These are phyloP conservation scores for Morinoia aosen DNA, from an alignment of 2,888 invertebrate genomes.

Conservation along the genomic window DNA sequence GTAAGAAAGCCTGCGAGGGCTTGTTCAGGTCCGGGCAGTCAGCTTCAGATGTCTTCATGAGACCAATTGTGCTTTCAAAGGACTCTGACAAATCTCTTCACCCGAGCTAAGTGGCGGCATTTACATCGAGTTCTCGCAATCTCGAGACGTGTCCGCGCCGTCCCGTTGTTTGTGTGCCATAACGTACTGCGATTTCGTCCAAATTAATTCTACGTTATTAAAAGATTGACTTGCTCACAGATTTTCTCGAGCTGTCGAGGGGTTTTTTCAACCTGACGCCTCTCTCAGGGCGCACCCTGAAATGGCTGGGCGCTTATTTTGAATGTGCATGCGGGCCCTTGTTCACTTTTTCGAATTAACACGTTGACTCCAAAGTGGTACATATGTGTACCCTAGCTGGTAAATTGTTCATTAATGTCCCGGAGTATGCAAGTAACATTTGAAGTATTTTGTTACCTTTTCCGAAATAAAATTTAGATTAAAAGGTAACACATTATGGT, in stretches of 20 bases:
- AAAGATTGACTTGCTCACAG: neutral
- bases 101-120: neutral
- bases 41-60: neutral
- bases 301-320: too few relatives aligned
- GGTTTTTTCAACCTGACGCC: neutral
- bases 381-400: too few relatives aligned
- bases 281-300: neutral
- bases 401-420: too few relatives aligned
- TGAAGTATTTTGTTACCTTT: too few relatives aligned
- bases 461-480: too few relatives aligned
- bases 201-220: neutral
- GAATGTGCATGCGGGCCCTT: too few relatives aligned
- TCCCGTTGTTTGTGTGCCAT: neutral
- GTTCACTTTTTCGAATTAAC: too few relatives aligned
- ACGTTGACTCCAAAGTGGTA: too few relatives aligned
- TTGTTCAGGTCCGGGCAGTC: neutral
- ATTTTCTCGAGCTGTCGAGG: neutral
- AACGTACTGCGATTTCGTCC: neutral
- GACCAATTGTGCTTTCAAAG: neutral
- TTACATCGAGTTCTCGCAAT: neutral
- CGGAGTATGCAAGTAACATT: too few relatives aligned
- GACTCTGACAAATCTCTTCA: constrained; percentile 3
- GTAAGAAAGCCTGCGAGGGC: neutral
- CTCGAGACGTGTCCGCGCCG: neutral
- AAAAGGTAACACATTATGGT: too few relatives aligned